Conservation (phyloP, 2,888 invertebrate species). For the Noctua janthina region DNA sequence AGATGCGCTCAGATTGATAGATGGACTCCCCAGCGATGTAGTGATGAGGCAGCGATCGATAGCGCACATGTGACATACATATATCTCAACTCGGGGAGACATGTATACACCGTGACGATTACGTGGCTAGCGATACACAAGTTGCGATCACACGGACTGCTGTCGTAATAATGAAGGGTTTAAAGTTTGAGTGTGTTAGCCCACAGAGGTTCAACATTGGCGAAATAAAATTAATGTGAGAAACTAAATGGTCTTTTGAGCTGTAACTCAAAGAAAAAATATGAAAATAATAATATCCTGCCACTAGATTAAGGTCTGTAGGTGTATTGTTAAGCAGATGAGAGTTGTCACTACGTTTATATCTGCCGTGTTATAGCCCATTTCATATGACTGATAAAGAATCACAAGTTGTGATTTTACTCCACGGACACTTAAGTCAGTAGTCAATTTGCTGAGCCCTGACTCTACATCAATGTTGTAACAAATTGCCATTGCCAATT, state of each 20-base stretch:
- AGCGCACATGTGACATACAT: constrained; percentile 7
- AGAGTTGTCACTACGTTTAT: not conserved
- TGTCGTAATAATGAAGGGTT: not conserved
- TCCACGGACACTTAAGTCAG: not conserved
- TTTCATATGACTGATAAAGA: too few species aligned
- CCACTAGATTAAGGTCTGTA: not conserved
- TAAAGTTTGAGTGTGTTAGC: not conserved
- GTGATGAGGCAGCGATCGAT: constrained; percentile 34
- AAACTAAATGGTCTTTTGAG: not conserved
- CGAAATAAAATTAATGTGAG: not conserved
- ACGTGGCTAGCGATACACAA: too few species aligned
- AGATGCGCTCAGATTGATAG: constrained; percentile 27
- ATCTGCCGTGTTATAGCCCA: too few species aligned
- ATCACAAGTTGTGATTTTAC: not conserved
- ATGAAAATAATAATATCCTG: not conserved
- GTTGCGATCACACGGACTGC: not conserved
- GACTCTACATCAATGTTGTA: not conserved
- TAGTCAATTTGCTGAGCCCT: not conserved
- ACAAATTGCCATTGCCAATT: too few species aligned
- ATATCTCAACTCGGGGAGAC: not conserved
- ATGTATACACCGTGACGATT: not conserved
- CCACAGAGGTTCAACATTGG: not conserved
- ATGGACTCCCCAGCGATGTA: constrained; percentile 7
- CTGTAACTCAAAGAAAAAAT: not conserved
- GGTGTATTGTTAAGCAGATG: not conserved